Percentiles rank a stretch among this genome's conserved stretches.
phyloP scores from a whole-genome alignment of 2,113 vertebrate genomes.

The Monarcha castaneiventris region DNA sequence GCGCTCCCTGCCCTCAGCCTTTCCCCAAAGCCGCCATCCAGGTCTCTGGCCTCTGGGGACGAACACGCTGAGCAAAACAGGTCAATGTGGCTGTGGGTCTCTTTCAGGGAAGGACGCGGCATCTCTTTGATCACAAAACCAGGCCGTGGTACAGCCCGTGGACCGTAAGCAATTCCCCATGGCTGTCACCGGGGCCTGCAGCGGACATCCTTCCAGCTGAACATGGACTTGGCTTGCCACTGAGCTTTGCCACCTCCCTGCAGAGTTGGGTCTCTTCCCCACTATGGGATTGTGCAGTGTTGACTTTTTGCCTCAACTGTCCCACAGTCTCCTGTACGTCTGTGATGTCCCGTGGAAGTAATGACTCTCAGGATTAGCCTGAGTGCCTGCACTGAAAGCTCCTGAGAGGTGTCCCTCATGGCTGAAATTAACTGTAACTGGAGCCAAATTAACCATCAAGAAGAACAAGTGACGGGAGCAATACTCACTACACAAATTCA shows the following conservation, averaged over 20 bases:
- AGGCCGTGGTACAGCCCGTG: not conserved
- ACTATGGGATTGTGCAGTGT: not conserved
- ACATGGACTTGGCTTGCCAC: not conserved
- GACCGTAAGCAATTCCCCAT: not conserved
- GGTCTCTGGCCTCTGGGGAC: not conserved
- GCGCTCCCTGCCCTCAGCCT: not conserved
- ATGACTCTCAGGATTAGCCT: not conserved
- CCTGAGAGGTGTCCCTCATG: not conserved
- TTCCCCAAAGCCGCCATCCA: not conserved
- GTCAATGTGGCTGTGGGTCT: not conserved
- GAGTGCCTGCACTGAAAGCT: not conserved
- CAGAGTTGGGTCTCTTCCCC: not conserved
- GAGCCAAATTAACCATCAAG: not conserved
- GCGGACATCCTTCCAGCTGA: not conserved
- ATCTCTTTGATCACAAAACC: not conserved
- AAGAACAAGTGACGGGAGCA: not conserved
- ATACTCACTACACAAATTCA: not conserved
- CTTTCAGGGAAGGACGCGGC: not conserved
- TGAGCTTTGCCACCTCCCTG: not conserved
- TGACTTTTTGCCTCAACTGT: not conserved
- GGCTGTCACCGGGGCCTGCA: not conserved
- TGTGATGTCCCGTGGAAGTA: not conserved
- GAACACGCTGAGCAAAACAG: not conserved
- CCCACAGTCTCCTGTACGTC: not conserved
- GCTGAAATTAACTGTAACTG: not conserved